Evolutionary conservation across 2,888 invertebrate species (phyloP).

Genomic region (Stenotaenia linearis): DNA sequence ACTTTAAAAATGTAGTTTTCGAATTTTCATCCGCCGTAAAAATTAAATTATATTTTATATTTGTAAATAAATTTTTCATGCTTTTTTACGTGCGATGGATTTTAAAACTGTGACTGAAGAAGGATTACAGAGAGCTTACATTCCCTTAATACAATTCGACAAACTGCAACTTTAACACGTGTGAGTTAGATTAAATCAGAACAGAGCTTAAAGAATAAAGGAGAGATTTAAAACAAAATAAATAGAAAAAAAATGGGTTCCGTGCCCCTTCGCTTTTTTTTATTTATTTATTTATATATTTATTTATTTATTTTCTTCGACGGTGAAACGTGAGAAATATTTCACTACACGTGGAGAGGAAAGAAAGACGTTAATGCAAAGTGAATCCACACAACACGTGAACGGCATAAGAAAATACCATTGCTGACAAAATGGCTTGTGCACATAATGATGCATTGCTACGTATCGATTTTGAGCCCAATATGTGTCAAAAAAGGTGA

Average conservation of each 20-base stretch:
- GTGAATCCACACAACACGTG: slow-evolving; percentile 9
- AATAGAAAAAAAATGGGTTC: background rate
- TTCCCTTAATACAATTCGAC: background rate
- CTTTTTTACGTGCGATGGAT: background rate
- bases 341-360: background rate
- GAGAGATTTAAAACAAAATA: background rate
- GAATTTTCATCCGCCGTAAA: too few species aligned
- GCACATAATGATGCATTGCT: slow-evolving; percentile 16
- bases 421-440: slow-evolving; percentile 13
- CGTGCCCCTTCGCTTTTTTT: too few species aligned
- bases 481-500: slow-evolving; percentile 26
- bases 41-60: background rate
- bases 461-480: slow-evolving; percentile 16
- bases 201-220: background rate
- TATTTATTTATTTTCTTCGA: background rate
- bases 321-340: background rate
- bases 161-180: background rate
- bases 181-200: background rate
- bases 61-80: too few species aligned
- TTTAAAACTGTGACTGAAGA: background rate
- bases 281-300: background rate
- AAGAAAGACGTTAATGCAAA: slow-evolving; percentile 10
- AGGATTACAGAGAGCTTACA: background rate
- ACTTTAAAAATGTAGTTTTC: too few species aligned
- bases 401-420: slow-evolving; percentile 12